Base-by-base conservation (phyloP, 2,888 invertebrate genomes). In the Amblyjoppa fuscipennis region DNA sequence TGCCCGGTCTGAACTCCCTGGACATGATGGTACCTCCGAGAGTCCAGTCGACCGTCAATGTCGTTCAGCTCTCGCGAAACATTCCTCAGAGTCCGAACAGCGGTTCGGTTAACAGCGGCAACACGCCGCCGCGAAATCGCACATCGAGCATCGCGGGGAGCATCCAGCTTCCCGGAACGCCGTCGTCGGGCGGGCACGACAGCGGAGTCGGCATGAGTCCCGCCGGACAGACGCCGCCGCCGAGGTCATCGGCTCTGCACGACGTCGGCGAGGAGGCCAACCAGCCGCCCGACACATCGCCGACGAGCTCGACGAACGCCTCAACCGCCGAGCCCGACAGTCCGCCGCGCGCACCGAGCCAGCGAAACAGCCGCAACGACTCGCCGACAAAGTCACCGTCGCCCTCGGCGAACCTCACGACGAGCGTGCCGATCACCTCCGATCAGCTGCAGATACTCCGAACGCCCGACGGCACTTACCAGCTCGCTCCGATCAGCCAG, bases 11-110 rank as follows among this genome's bases (percentile, higher is more conserved):
- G 86, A 95, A 95, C 85, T 95, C 95, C 69, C 93, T 95, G 68
- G 96, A 96, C 85, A 96, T 96, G 94, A 95, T 97, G 85, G 94
- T 95, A 56, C 96, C 96, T 1, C 93, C 94, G 11, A 90, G 94
- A 16, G 92, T 94, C 84, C 94, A 90, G 92, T 94, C 90, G 7
- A 94, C 95, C 7, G 95, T 96, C 0, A 95, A 96, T 91, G 95
- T 96, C 1, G 96, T 96, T 0, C 96, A 96, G 91, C 94, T 96
- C 7, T 93, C 94, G 0, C 91, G 94, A 69, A 94, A 92, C 87
- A 92, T 94, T 83, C 91, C 93, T 13, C 93, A 93, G 78, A 94
- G 93, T 76, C 93, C 94, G 7, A 93, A 91, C 74, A 91, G 92
- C 3, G 91, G 90, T 20, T 91, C 92, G n/a, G 90, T 91, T 1